phyloP scores from a whole-genome alignment of 64 coral and sea anemone species.

The Hydrozoanthus tunicans region DNA sequence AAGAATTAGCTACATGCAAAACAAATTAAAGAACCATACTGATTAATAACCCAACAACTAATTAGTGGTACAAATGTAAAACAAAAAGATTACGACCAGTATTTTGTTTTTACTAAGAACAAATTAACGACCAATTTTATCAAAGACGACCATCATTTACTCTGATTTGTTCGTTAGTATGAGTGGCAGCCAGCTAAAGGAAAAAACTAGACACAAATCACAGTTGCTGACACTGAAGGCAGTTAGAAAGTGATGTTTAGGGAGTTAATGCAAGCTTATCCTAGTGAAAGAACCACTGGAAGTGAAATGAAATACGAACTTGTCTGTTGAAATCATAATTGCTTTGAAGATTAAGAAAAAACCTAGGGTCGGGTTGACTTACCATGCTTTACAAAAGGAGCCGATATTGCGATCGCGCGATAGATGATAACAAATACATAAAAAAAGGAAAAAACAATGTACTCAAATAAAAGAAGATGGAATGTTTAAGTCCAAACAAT shows the following conservation, averaged over 20 bases:
- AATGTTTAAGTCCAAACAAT: constrained; percentile 22
- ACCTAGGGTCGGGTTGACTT: background rate
- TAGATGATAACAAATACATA: background rate
- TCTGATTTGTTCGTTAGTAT: too few relatives aligned
- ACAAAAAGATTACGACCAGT: too few relatives aligned
- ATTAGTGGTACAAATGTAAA: too few relatives aligned
- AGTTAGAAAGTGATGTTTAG: background rate
- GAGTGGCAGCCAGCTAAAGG: too few relatives aligned
- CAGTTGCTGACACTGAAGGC: background rate
- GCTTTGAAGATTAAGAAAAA: background rate
- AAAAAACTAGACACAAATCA: too few relatives aligned
- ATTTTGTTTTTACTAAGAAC: too few relatives aligned
- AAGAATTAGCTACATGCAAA: too few relatives aligned
- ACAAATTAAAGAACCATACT: too few relatives aligned
- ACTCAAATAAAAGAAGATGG: background rate
- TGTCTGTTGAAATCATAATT: background rate
- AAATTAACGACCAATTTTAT: too few relatives aligned
- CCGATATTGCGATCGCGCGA: background rate
- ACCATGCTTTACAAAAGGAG: background rate
- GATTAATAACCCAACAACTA: too few relatives aligned
- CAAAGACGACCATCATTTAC: too few relatives aligned
- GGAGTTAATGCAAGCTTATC: background rate
- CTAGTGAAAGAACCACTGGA: background rate
- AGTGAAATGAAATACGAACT: background rate
- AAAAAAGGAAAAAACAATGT: background rate